A percentile compares a stretch with the other conserved stretches of the same genome.
Evolutionary conservation across 2,113 vertebrate species (phyloP).

Genomic region (Neogobius melanostomus): DNA sequence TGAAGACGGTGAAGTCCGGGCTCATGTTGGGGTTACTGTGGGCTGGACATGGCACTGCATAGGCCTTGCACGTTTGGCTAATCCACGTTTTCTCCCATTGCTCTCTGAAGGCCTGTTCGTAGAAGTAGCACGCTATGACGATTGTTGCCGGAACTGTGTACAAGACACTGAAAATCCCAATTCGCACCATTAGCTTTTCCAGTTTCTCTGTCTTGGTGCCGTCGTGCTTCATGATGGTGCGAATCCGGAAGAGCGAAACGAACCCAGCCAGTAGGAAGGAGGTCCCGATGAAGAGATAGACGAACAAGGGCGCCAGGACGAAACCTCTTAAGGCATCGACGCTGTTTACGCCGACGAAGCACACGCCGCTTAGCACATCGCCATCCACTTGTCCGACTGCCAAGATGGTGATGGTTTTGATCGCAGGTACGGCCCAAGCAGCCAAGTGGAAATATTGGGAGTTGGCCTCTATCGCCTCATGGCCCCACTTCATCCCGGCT

Average conservation of each 20-base stretch:
- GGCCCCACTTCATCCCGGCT: slow-evolving; percentile 96
- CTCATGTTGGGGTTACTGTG: slow-evolving; percentile 84
- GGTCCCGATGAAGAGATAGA: slow-evolving; percentile 94
- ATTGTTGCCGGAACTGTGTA: slow-evolving; percentile 95
- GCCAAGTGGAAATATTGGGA: slow-evolving; percentile 96
- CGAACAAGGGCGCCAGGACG: slow-evolving; percentile 92
- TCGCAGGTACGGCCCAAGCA: slow-evolving; percentile 93
- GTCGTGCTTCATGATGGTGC: slow-evolving; percentile 97
- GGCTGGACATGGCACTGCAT: slow-evolving; percentile 87
- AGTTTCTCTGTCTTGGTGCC: slow-evolving; percentile 97
- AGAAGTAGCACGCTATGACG: slow-evolving; percentile 97
- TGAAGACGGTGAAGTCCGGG: slow-evolving; percentile 97
- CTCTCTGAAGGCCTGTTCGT: slow-evolving; percentile 96
- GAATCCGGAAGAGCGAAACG: slow-evolving; percentile 93
- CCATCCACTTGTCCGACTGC: slow-evolving; percentile 94
- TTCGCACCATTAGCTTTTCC: slow-evolving; percentile 96
- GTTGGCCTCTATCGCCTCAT: slow-evolving; percentile 95
- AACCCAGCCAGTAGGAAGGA: slow-evolving; percentile 94
- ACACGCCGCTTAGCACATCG: slow-evolving; percentile 90
- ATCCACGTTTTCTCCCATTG: slow-evolving; percentile 96
- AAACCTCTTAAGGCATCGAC: slow-evolving; percentile 93
- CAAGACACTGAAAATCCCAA: slow-evolving; percentile 93
- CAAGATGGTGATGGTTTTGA: slow-evolving; percentile 95
- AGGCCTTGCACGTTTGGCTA: slow-evolving; percentile 89
- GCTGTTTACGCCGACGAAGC: slow-evolving; percentile 93